Evolutionary conservation across 1,140 invertebrate species (phyloP).

Genomic region (Drosophila pruinosa): DNA sequence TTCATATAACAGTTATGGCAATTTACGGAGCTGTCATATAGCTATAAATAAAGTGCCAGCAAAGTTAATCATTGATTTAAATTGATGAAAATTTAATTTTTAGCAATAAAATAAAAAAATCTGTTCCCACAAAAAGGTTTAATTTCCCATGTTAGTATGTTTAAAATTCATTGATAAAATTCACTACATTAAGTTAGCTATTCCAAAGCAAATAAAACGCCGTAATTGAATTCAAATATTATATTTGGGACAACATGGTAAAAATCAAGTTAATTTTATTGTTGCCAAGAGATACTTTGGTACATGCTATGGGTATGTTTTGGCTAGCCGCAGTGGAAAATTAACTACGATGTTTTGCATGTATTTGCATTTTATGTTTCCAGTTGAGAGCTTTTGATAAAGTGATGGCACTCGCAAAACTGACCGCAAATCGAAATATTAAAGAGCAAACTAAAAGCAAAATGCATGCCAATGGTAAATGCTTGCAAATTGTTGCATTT

Average conservation of each 20-base stretch:
- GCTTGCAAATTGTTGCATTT: background rate
- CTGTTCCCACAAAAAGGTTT: no score
- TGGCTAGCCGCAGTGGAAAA: slow-evolving; percentile 33
- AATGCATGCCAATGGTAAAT: background rate
- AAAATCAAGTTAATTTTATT: slow-evolving; percentile 44
- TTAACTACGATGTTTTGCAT: slow-evolving; percentile 36
- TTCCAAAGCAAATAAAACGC: background rate
- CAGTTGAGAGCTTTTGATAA: slow-evolving; percentile 36
- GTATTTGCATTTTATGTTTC: slow-evolving; percentile 18
- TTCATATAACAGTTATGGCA: no score
- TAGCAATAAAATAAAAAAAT: no score
- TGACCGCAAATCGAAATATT: slow-evolving; percentile 48
- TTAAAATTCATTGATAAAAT: background rate
- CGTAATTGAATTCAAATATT: background rate
- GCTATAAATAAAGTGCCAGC: background rate
- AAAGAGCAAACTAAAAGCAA: slow-evolving; percentile 6
- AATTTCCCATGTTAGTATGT: no score
- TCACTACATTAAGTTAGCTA: no score
- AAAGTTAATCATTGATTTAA: background rate
- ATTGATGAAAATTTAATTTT: background rate
- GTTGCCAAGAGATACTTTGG: slow-evolving; percentile 4
- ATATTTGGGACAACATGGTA: background rate
- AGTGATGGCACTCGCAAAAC: slow-evolving; percentile 35
- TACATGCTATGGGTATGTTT: slow-evolving; percentile 17
- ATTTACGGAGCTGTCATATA: no score